phyloP scores from a whole-genome alignment of 2,888 invertebrate genomes.

The Drosophila parthenogenetica region DNA sequence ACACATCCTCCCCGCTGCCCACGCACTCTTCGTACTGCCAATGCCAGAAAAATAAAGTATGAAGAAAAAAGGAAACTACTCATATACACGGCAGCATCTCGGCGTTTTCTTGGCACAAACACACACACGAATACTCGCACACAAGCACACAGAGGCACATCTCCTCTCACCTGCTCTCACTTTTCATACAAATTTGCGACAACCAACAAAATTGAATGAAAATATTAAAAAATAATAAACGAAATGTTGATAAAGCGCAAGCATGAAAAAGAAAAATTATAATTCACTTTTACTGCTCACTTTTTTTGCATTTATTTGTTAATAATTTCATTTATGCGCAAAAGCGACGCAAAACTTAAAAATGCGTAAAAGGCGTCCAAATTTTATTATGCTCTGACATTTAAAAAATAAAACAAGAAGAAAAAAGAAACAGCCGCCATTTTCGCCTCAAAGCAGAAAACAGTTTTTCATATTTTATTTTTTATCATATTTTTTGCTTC shows the following conservation, averaged over 20 bases:
- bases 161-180: conserved; percentile 47
- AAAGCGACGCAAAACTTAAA: conserved; percentile 47
- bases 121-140: not conserved
- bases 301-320: conserved; percentile 64
- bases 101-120: conserved; percentile 35
- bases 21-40: conserved; percentile 18
- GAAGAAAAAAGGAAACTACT: conserved; percentile 41
- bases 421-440: conserved; percentile 1
- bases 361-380: conserved; percentile 55
- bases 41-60: conserved; percentile 27
- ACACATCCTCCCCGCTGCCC: conserved; percentile 48
- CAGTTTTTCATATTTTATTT: conserved; percentile 21
- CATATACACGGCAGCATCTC: conserved; percentile 29
- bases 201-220: conserved; percentile 66
- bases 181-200: conserved; percentile 65
- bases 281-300: conserved; percentile 64
- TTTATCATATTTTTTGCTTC: not conserved
- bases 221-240: conserved; percentile 53
- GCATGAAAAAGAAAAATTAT: conserved; percentile 41
- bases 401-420: conserved; percentile 38
- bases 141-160: conserved; percentile 4
- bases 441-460: conserved; percentile 32
- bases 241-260: conserved; percentile 21
- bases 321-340: conserved; percentile 67
- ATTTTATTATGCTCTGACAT: conserved; percentile 62